These are phyloP conservation scores for Diadophis punctatus DNA, from an alignment of 2,113 vertebrate species.

Conservation along the genomic window DNA sequence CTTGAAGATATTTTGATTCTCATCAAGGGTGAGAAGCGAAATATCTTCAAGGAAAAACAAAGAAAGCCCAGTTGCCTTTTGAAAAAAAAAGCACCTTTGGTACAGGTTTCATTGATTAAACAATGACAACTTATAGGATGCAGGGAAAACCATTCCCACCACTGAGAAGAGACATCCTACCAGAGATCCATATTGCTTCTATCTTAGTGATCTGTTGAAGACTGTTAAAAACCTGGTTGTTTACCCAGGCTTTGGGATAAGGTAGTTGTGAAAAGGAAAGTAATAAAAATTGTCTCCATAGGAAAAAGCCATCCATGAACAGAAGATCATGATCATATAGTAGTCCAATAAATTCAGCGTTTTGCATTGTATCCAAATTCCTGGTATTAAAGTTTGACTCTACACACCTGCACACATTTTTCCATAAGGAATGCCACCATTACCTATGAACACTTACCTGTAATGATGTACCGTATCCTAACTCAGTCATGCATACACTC, in stretches of 20 bases:
- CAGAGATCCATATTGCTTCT: not conserved
- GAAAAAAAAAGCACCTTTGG: not conserved
- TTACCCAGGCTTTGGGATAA: not conserved
- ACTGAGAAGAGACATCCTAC: not conserved
- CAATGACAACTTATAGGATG: not conserved
- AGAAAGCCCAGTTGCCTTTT: not conserved
- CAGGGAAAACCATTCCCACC: not conserved
- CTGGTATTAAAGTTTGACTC: not conserved
- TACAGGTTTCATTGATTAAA: not conserved
- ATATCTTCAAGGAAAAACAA: too few species aligned
- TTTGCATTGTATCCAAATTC: not conserved
- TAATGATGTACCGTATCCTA: not conserved
- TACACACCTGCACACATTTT: not conserved
- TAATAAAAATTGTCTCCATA: not conserved
- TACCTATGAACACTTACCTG: not conserved
- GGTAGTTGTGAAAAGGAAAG: not conserved
- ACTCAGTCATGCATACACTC: not conserved
- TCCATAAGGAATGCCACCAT: not conserved
- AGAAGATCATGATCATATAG: not conserved
- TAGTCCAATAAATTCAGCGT: not conserved
- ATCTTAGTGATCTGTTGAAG: not conserved
- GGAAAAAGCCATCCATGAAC: not conserved
- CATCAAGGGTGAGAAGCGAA: not conserved
- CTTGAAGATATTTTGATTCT: not conserved
- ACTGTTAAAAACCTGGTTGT: not conserved